Conservation (phyloP, 2,888 invertebrate species). For the Thyatira batis region DNA sequence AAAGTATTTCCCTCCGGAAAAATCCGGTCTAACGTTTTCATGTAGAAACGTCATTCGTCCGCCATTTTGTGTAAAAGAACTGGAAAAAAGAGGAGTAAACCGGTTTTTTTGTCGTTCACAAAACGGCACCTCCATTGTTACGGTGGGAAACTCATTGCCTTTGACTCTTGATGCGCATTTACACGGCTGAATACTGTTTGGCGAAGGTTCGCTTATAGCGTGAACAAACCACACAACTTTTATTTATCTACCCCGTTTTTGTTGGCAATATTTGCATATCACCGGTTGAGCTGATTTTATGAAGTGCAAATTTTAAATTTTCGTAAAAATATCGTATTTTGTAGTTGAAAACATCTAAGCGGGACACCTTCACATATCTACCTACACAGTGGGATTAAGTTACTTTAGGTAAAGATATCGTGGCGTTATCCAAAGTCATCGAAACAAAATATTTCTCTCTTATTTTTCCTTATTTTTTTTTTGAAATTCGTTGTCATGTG, state of each 20-base stretch:
- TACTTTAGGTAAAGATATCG: too few relatives aligned
- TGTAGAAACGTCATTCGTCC: too few relatives aligned
- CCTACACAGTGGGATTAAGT: too few relatives aligned
- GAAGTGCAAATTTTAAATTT: not conserved
- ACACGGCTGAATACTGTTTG: conserved; percentile 13
- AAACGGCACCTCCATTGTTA: conserved; percentile 7
- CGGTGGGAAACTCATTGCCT: conserved; percentile 7
- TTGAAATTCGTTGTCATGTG: too few relatives aligned
- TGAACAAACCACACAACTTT: not conserved
- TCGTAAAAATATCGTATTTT: not conserved
- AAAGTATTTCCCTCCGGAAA: not conserved
- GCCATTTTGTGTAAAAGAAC: conserved; percentile 8
- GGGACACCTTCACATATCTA: too few relatives aligned
- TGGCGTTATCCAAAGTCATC: too few relatives aligned
- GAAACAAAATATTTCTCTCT: too few relatives aligned
- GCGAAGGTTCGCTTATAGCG: not conserved
- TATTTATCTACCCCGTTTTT: not conserved
- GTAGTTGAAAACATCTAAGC: too few relatives aligned
- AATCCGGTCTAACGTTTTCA: not conserved
- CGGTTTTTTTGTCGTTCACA: conserved; percentile 3
- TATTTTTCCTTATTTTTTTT: too few relatives aligned
- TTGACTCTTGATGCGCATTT: conserved; percentile 13
- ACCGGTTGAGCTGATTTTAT: not conserved
- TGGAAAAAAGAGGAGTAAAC: conserved; percentile 11
- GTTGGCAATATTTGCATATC: not conserved